Evolutionary conservation across 2,113 vertebrate species (phyloP).

Genomic region (Triplophysa rosa): DNA sequence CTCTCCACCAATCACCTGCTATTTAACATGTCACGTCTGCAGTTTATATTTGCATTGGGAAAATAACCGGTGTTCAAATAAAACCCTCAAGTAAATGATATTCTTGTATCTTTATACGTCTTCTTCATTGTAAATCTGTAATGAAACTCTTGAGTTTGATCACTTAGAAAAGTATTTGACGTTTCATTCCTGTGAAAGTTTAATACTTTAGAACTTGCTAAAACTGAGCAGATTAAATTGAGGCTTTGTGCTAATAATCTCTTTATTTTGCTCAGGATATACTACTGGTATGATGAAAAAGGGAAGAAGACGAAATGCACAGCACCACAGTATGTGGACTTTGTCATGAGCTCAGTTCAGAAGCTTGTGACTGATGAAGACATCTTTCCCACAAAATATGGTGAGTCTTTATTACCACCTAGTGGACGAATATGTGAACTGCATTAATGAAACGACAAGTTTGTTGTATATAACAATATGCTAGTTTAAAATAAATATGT

Average conservation of each 20-base stretch:
- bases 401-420: slow-evolving; percentile 64
- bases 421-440: slow-evolving; percentile 6
- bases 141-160: too few species aligned
- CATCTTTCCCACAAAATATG: slow-evolving; percentile 97
- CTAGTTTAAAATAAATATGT: not conserved
- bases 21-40: too few species aligned
- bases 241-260: not conserved
- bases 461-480: too few species aligned
- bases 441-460: not conserved
- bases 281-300: slow-evolving; percentile 98
- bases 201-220: too few species aligned
- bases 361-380: slow-evolving; percentile 98
- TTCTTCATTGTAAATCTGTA: too few species aligned
- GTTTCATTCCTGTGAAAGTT: not conserved
- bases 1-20: not conserved
- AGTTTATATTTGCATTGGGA: too few species aligned
- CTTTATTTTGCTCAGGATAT: slow-evolving; percentile 78
- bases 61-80: too few species aligned
- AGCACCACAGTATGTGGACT: slow-evolving; percentile 97
- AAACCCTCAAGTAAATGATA: too few species aligned
- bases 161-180: not conserved
- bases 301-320: slow-evolving; percentile 99
- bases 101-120: too few species aligned
- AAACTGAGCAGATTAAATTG: not conserved
- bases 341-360: slow-evolving; percentile 98